Evolutionary conservation across 2,888 invertebrate genomes (phyloP).

Genomic region (Allygus modestus): DNA sequence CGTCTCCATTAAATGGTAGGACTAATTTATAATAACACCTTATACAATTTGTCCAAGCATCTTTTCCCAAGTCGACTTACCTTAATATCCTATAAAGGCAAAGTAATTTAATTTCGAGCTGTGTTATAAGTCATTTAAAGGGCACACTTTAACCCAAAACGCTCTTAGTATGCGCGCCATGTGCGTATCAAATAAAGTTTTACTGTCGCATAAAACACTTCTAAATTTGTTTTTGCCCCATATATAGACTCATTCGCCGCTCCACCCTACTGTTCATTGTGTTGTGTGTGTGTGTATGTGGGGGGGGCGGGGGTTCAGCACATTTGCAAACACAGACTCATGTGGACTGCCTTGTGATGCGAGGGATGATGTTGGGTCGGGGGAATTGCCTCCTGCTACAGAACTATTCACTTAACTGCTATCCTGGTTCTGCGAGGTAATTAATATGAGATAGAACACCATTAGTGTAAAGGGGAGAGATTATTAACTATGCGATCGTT

Average conservation of each 20-base stretch:
- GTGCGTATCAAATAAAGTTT: constrained; percentile 44
- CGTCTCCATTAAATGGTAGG: no score
- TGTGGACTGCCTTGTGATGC: neutral
- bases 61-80: no score
- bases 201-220: constrained; percentile 40
- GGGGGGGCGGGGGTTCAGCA: neutral
- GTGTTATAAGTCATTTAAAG: neutral
- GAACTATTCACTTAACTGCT: neutral
- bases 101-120: neutral
- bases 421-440: neutral
- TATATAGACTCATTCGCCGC: constrained; percentile 15
- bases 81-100: neutral
- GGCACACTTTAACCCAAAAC: neutral
- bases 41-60: no score
- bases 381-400: neutral
- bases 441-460: no score
- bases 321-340: neutral
- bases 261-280: neutral
- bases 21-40: no score
- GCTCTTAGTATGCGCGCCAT: constrained; percentile 10
- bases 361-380: neutral
- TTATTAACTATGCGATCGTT: no score
- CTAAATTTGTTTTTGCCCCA: constrained; percentile 10
- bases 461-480: no score
- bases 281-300: neutral